A percentile compares a stretch with the other conserved stretches of the same genome.
These are phyloP conservation scores for Idaea straminata DNA, from an alignment of 2,888 invertebrate genomes.

Conservation along the genomic window DNA sequence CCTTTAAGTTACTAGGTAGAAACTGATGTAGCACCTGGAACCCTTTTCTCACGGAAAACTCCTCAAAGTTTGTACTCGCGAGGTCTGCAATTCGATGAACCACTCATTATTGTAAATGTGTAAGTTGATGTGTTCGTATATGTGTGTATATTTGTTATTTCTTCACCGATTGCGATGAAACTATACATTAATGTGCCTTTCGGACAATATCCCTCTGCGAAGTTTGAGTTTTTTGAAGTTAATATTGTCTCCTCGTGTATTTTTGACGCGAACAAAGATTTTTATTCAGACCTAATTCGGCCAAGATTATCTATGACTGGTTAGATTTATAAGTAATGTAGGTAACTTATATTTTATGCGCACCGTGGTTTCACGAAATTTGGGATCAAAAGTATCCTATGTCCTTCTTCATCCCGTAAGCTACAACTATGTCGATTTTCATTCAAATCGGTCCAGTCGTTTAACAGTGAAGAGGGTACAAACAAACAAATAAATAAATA, in stretches of 20 bases:
- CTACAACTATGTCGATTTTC: no score
- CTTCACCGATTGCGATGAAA: background rate
- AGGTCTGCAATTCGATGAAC: background rate
- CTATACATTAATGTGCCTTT: background rate
- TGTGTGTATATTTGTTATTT: no score
- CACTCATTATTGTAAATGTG: background rate
- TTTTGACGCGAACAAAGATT: conserved; percentile 21
- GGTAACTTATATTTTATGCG: no score
- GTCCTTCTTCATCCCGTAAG: no score
- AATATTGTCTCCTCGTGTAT: conserved; percentile 20
- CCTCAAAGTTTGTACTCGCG: background rate
- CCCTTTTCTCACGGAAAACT: background rate
- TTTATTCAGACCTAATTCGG: conserved; percentile 26
- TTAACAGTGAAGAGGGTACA: no score
- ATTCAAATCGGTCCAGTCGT: no score
- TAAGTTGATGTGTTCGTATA: background rate
- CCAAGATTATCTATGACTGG: conserved; percentile 18
- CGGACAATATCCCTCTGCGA: background rate
- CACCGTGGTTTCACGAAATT: no score
- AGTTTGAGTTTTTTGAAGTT: background rate
- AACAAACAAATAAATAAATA: no score
- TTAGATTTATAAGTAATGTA: background rate
- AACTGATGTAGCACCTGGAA: background rate
- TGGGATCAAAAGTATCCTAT: no score
- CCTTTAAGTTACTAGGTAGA: background rate